Percentiles rank a stretch among this genome's conserved stretches.
phyloP scores from a whole-genome alignment of 1,140 invertebrate genomes.

The Cyclina sinensis region DNA sequence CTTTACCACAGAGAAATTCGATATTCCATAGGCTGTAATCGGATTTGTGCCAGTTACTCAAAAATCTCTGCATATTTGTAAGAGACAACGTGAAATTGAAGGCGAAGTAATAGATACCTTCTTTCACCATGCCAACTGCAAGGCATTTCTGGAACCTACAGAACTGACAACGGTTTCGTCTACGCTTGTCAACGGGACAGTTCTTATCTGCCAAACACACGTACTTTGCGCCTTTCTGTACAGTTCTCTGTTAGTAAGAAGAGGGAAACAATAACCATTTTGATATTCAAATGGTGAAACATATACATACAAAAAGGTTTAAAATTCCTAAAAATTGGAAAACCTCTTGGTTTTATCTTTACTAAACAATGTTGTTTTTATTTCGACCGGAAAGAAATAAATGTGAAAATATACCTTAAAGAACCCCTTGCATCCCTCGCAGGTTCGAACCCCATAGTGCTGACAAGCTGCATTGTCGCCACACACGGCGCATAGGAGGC shows the following conservation, averaged over 20 bases:
- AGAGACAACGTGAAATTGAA: too few species aligned
- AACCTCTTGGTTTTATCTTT: too few species aligned
- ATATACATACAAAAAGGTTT: too few species aligned
- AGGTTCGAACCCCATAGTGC: constrained; percentile 98
- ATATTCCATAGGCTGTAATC: too few species aligned
- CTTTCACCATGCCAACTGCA: constrained; percentile 99
- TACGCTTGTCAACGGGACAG: constrained; percentile 99
- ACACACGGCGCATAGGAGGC: constrained; percentile 97
- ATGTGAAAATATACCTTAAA: constrained; percentile 88
- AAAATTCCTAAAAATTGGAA: too few species aligned
- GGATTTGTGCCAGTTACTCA: too few species aligned
- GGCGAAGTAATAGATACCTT: constrained; percentile 90
- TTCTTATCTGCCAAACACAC: constrained; percentile 99
- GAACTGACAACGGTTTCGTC: constrained; percentile 98
- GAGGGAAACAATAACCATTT: too few species aligned
- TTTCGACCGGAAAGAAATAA: too few species aligned
- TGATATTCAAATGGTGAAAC: too few species aligned
- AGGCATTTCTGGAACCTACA: constrained; percentile 99
- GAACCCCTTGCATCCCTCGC: constrained; percentile 97
- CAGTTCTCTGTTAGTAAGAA: constrained; percentile 93
- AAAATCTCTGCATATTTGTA: too few species aligned
- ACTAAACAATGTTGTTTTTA: too few species aligned
- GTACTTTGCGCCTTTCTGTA: constrained; percentile 99
- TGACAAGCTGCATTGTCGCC: constrained; percentile 99
- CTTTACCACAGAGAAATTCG: too few species aligned